Evolutionary conservation across 1,140 invertebrate species (phyloP).

Genomic region (Teleopsis dalmanni): DNA sequence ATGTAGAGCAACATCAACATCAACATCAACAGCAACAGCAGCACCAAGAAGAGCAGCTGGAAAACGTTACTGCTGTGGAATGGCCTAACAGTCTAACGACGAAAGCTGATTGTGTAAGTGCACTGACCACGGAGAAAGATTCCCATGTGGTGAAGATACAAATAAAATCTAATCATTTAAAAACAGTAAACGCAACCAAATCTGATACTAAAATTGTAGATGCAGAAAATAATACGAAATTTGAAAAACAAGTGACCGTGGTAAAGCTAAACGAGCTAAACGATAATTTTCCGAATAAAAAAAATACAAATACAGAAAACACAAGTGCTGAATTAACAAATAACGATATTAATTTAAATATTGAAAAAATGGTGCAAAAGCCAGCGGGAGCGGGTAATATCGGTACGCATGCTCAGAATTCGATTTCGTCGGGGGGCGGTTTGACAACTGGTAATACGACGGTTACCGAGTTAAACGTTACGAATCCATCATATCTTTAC

Average conservation of each 20-base stretch:
- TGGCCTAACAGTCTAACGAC: constrained; percentile 10
- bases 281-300: too few species aligned
- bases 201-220: too few species aligned
- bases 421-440: neutral
- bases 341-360: neutral
- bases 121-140: constrained; percentile 27
- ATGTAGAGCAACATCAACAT: constrained; percentile 15
- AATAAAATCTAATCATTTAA: constrained; percentile 24
- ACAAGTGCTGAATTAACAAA: neutral
- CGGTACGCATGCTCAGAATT: neutral
- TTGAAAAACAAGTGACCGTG: constrained; percentile 18
- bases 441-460: constrained; percentile 24
- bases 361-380: constrained; percentile 15
- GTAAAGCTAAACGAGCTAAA: constrained; percentile 17
- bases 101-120: constrained; percentile 27
- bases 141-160: constrained; percentile 36
- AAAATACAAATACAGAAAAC: neutral
- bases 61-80: constrained; percentile 31
- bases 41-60: constrained; percentile 20
- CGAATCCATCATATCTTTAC: constrained; percentile 48
- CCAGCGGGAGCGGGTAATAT: neutral
- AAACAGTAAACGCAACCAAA: constrained; percentile 13
- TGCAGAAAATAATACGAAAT: neutral
- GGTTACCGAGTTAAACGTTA: constrained; percentile 50
- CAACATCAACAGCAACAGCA: constrained; percentile 8